Conservation (phyloP, 2,113 vertebrate species). For the Felis chaus region DNA sequence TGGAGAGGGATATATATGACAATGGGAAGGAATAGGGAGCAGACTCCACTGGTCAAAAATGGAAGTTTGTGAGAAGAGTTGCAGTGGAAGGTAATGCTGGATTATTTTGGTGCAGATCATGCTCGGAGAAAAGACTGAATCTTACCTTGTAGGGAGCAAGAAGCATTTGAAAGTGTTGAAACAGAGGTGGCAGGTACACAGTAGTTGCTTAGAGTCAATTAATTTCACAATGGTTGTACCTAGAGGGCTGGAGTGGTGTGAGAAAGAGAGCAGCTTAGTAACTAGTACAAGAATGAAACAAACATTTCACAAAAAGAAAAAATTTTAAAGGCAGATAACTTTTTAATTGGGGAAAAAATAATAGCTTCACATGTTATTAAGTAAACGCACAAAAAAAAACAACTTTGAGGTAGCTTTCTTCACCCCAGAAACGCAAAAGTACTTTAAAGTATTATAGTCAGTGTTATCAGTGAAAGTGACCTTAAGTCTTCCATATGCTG, state of each 20-base stretch:
- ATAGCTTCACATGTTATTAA: not conserved
- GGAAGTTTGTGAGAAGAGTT: not conserved
- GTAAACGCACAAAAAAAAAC: not conserved
- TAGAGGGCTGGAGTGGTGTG: not conserved
- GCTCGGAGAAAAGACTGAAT: not conserved
- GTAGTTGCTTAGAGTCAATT: not conserved
- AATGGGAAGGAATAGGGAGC: not conserved
- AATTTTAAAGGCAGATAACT: not conserved
- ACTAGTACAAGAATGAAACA: not conserved
- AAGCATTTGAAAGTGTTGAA: not conserved
- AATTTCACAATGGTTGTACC: not conserved
- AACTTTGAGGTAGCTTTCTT: not conserved
- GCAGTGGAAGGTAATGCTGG: not conserved
- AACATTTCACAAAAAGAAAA: constrained; percentile 29
- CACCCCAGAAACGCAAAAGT: not conserved
- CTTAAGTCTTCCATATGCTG: not conserved
- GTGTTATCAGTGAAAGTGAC: not conserved
- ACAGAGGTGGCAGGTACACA: not conserved
- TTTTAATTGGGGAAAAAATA: not conserved
- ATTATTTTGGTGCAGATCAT: not conserved
- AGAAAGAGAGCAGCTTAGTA: not conserved
- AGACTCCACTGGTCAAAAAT: not conserved
- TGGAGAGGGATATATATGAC: not conserved
- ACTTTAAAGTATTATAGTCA: constrained; percentile 4
- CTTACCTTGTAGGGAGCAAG: not conserved